phyloP scores from a whole-genome alignment of 1,140 invertebrate species.

The Elymnias hypermnestra region DNA sequence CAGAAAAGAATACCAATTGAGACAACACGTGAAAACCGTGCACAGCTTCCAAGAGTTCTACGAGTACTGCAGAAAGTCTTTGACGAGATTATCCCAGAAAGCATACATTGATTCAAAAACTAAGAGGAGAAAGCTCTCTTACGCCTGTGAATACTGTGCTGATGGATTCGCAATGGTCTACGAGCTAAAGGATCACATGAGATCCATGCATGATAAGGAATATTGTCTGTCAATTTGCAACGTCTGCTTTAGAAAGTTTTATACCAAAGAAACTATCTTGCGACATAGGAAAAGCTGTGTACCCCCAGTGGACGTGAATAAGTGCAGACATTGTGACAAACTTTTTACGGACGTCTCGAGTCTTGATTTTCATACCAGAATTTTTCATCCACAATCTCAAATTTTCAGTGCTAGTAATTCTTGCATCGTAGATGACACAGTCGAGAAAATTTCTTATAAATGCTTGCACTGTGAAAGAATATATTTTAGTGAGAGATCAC shows the following conservation, averaged over 20 bases:
- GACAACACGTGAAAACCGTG: slow-evolving; percentile 42
- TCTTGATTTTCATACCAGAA: slow-evolving; percentile 46
- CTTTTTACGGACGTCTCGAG: slow-evolving; percentile 53
- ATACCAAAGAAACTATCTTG: slow-evolving; percentile 35
- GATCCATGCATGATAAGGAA: slow-evolving; percentile 35
- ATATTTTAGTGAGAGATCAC: slow-evolving; percentile 47
- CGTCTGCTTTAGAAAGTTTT: slow-evolving; percentile 58
- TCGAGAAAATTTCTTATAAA: slow-evolving; percentile 26
- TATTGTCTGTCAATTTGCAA: slow-evolving; percentile 44
- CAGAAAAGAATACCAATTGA: slow-evolving; percentile 28
- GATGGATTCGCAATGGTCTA: slow-evolving; percentile 30
- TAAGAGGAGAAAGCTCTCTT: slow-evolving; percentile 10
- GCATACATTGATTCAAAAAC: slow-evolving; percentile 4
- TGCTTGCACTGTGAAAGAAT: slow-evolving; percentile 39
- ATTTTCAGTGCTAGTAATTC: slow-evolving; percentile 37
- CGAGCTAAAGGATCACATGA: slow-evolving; percentile 48
- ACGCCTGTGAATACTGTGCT: slow-evolving; percentile 42
- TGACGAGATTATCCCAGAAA: slow-evolving; percentile 23
- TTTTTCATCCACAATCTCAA: slow-evolving; percentile 51
- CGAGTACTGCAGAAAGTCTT: slow-evolving; percentile 41
- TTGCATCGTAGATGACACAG: slow-evolving; percentile 26
- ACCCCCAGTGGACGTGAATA: slow-evolving; percentile 39
- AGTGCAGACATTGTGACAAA: slow-evolving; percentile 47
- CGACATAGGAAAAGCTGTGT: slow-evolving; percentile 46
- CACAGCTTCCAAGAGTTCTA: slow-evolving; percentile 55